Evolutionary conservation across 1,140 invertebrate species (phyloP), one percentile per base, ranked within the genome.

Genomic region (Acyrthosiphon pisum): DNA sequence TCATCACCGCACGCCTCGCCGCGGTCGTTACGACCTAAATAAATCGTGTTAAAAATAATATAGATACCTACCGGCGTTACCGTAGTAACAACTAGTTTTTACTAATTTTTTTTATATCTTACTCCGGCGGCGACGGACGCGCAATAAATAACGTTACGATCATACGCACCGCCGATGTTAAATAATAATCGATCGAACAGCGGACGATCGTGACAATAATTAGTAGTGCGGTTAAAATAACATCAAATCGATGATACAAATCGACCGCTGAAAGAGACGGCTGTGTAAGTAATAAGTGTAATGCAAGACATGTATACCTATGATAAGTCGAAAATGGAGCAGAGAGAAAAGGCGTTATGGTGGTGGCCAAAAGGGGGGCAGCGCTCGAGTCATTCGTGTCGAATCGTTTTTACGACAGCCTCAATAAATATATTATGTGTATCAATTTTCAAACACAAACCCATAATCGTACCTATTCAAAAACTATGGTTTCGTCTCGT

Each of bases 41-140:
- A 88, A 88, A 88, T 88, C 46, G 48, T n/a, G 87, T 88, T 88
- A 88, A 88, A 88, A 88, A 50, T 30, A 46, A 50, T 30, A 46
- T 41, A 41, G 41, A 41, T 87, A 87, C 84, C 30, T 87, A 87
- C 84, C 30, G 9, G 26, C 84, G 44, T 46, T 87, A 87, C 44
- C 84, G 46, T 41, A 50, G 46, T 41, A 50, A 88, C 46, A 35
- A 88, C 87, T 50, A 35, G 87, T 88, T 35, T 35, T 88, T 50
- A 87, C 26, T n/a, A 46, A 30, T 48, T 87, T 87, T 41, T 84
- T 37, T 76, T 76, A n/a, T 30, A 18, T 76, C 60, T n/a, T 68
- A n/a, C 11, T 26, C 20, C 22, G 9, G 41, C 83, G 37, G 37
- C 60, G n/a, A n/a, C n/a, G 60, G 14, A 60, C 9, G 26, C 30